phyloP scores from a whole-genome alignment of 1,140 invertebrate genomes.

The Adoxophyes honmai region DNA sequence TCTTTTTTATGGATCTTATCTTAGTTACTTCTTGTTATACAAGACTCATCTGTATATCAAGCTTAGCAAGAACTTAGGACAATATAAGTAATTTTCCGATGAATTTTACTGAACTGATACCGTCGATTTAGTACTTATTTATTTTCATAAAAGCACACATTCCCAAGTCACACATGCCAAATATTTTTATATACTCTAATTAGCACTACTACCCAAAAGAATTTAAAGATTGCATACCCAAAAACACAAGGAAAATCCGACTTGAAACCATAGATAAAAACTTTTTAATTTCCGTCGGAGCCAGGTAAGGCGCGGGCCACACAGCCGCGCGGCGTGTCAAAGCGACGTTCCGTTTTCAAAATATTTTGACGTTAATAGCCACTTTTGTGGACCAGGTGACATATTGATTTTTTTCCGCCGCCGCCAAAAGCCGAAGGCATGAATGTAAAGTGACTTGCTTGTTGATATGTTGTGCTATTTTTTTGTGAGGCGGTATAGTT shows the following conservation, averaged over 20 bases:
- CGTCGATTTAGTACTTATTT: too few species aligned
- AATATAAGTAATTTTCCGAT: too few species aligned
- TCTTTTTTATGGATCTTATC: too few species aligned
- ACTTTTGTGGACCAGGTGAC: constrained; percentile 15
- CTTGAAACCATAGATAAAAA: neutral
- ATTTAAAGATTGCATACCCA: neutral
- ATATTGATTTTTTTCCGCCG: constrained; percentile 16
- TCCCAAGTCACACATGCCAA: too few species aligned
- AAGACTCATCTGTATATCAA: too few species aligned
- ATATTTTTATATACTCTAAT: too few species aligned
- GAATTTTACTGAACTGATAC: too few species aligned
- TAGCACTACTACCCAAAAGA: too few species aligned
- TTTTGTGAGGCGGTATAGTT: constrained; percentile 1
- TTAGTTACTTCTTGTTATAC: too few species aligned
- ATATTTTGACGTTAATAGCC: constrained; percentile 46
- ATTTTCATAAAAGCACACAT: too few species aligned
- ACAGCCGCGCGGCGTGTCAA: constrained; percentile 6
- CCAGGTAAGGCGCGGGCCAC: constrained; percentile 7
- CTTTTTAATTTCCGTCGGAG: neutral
- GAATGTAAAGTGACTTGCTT: constrained; percentile 19
- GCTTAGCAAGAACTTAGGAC: too few species aligned
- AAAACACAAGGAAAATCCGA: neutral
- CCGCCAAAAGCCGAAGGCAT: constrained; percentile 15
- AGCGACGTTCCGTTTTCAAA: constrained; percentile 39
- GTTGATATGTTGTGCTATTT: constrained; percentile 9